phyloP scores from a whole-genome alignment of 2,888 invertebrate genomes.

The Leucophenga maculata region DNA sequence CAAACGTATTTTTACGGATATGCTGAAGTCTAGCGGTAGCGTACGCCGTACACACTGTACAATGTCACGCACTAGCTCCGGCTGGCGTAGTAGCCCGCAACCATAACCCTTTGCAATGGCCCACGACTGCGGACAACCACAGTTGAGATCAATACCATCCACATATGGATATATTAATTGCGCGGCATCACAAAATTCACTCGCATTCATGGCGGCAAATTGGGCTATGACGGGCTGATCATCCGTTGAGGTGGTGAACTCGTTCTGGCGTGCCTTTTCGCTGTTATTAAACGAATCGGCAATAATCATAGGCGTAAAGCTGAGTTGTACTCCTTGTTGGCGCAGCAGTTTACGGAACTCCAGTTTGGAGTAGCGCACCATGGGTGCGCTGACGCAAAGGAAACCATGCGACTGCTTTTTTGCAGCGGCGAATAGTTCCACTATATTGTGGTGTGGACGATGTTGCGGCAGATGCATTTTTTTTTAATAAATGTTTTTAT shows the following conservation, averaged over 20 bases:
- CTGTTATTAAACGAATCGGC: conserved; percentile 94
- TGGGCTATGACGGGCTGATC: conserved; percentile 93
- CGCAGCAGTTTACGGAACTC: conserved; percentile 84
- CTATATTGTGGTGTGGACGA: conserved; percentile 72
- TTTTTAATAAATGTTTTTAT: too few species aligned
- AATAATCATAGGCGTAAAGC: conserved; percentile 97
- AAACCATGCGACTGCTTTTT: conserved; percentile 73
- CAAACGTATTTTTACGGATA: conserved; percentile 94
- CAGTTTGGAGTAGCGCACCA: conserved; percentile 82
- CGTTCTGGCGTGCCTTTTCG: conserved; percentile 85
- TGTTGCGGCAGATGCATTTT: conserved; percentile 47
- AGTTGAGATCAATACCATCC: conserved; percentile 95
- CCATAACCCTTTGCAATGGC: conserved; percentile 93
- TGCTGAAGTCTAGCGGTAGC: conserved; percentile 81
- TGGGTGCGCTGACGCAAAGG: conserved; percentile 91
- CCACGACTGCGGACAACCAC: conserved; percentile 98
- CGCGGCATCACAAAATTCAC: conserved; percentile 89
- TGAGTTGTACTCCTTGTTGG: conserved; percentile 88
- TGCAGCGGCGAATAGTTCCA: conserved; percentile 78
- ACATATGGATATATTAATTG: conserved; percentile 87
- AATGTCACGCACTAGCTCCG: conserved; percentile 87
- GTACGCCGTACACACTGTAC: conserved; percentile 83
- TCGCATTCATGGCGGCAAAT: conserved; percentile 90
- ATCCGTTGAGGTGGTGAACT: conserved; percentile 83
- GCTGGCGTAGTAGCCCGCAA: conserved; percentile 85